phyloP scores from a whole-genome alignment of 2,113 vertebrate genomes.

The Otus sunia region DNA sequence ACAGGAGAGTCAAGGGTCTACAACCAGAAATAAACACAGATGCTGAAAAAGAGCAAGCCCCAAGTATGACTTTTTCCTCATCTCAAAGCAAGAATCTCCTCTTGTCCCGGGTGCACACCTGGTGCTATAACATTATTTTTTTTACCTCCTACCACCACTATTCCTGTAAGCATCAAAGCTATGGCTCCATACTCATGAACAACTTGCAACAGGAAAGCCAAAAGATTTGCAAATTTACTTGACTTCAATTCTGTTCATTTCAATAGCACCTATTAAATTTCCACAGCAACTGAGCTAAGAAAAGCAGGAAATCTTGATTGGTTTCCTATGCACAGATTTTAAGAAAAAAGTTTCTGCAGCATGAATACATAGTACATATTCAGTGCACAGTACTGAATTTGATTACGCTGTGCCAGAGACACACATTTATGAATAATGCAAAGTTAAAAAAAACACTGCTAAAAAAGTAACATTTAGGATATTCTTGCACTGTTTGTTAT shows the following conservation, averaged over 20 bases:
- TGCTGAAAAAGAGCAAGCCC: background rate
- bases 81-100: background rate
- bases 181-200: background rate
- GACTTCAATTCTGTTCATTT: background rate
- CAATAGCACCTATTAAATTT: background rate
- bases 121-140: background rate
- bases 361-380: accelerated
- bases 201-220: background rate
- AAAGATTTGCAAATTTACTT: background rate
- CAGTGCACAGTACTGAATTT: background rate
- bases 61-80: accelerated
- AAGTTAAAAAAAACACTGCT: background rate
- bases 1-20: background rate
- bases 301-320: background rate
- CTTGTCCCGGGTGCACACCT: background rate
- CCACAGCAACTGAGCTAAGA: background rate
- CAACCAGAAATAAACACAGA: background rate
- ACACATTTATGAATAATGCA: background rate
- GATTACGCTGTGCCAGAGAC: background rate
- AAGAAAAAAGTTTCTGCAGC: background rate
- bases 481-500: background rate
- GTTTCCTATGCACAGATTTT: background rate
- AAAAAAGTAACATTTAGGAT: background rate
- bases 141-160: background rate
- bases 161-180: background rate